Evolutionary conservation across 2,797 vertebrate genomes (phyloP).

Genomic region (Gallirallus australis): DNA sequence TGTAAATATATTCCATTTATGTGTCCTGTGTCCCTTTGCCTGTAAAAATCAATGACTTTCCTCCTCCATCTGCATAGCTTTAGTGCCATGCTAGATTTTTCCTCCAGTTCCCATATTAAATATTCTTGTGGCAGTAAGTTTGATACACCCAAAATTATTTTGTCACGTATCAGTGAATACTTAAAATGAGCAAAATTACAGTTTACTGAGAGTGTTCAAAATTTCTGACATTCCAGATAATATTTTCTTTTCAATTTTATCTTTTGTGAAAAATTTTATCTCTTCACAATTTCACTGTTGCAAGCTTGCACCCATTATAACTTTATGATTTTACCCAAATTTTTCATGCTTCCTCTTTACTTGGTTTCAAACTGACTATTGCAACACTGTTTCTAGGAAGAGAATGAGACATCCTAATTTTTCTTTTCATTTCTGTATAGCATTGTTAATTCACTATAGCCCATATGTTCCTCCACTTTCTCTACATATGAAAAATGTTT

Average conservation of each 20-base stretch:
- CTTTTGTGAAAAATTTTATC: not conserved
- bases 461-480: not conserved
- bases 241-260: not conserved
- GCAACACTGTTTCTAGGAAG: not conserved
- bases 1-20: not conserved
- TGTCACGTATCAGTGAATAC: not conserved
- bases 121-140: not conserved
- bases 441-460: not conserved
- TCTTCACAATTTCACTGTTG: not conserved
- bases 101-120: not conserved
- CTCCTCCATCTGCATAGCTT: not conserved
- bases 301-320: not conserved
- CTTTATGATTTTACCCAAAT: not conserved
- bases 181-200: constrained; percentile 26
- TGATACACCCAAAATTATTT: constrained; percentile 11
- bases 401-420: not conserved
- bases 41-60: not conserved
- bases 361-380: not conserved
- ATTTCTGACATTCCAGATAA: constrained; percentile 1
- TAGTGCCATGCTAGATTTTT: not conserved
- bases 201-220: not conserved
- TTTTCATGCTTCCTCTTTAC: not conserved
- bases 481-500: not conserved
- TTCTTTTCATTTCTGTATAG: not conserved
- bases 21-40: not conserved